Conservation (phyloP, 2,797 vertebrate species). For the Rhinogobio ventralis region DNA sequence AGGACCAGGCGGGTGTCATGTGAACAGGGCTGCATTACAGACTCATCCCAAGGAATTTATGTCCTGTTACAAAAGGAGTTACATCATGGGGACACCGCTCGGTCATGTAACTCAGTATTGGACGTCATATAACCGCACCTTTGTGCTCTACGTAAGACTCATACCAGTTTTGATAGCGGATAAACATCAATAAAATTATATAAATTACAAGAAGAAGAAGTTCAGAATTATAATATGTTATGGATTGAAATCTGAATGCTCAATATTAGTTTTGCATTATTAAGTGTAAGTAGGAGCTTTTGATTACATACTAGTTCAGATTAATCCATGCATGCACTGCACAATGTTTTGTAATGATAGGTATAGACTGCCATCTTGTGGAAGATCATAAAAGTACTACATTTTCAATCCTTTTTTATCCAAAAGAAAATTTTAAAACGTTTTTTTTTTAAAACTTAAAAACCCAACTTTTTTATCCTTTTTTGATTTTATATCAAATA, state of each 20-base stretch:
- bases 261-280: background rate
- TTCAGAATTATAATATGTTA: background rate
- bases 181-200: background rate
- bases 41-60: background rate
- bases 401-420: background rate
- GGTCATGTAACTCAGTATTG: background rate
- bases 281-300: background rate
- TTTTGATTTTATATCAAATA: no score
- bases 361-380: conserved; percentile 41
- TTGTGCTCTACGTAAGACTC: background rate
- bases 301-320: background rate
- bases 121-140: conserved; percentile 6
- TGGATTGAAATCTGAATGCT: background rate
- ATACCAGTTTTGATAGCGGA: background rate
- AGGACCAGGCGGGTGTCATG: background rate
- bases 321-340: background rate
- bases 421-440: background rate
- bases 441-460: background rate
- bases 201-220: no score
- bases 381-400: background rate
- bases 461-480: background rate
- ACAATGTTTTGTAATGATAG: conserved; percentile 1
- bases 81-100: background rate
- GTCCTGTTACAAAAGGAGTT: conserved; percentile 27
- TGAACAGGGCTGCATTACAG: conserved; percentile 1